Conservation (phyloP, 1,140 invertebrate species). For the Neodiprion lecontei region DNA sequence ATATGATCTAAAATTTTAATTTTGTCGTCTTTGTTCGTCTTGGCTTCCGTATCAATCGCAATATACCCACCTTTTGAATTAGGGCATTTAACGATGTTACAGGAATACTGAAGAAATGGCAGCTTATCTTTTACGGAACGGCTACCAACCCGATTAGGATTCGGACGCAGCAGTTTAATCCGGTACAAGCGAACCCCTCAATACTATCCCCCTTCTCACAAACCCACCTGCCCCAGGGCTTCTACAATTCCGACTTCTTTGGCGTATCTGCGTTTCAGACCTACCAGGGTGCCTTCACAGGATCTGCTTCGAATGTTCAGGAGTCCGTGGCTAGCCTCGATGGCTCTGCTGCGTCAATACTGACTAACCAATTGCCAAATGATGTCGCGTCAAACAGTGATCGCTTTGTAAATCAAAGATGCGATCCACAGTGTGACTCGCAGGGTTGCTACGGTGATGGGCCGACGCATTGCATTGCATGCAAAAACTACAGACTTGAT, state of each 20-base stretch:
- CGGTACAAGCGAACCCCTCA: slow-evolving; percentile 62
- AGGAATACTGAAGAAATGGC: slow-evolving; percentile 88
- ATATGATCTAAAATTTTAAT: background rate
- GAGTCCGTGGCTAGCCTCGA: slow-evolving; percentile 73
- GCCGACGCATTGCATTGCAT: slow-evolving; percentile 80
- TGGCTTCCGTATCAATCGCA: background rate
- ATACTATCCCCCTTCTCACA: slow-evolving; percentile 53
- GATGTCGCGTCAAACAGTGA: slow-evolving; percentile 36
- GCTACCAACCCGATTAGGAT: slow-evolving; percentile 80
- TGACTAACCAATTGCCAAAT: slow-evolving; percentile 52
- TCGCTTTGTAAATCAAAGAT: slow-evolving; percentile 74
- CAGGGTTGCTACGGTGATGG: slow-evolving; percentile 84
- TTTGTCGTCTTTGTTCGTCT: background rate
- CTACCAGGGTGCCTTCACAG: slow-evolving; percentile 74
- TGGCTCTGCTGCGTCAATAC: slow-evolving; percentile 60
- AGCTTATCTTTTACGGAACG: slow-evolving; percentile 92
- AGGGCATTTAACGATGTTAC: slow-evolving; percentile 28
- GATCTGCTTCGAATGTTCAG: slow-evolving; percentile 73
- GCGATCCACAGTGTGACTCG: slow-evolving; percentile 82
- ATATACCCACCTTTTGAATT: background rate
- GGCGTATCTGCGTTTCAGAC: slow-evolving; percentile 69
- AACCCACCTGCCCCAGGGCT: slow-evolving; percentile 23
- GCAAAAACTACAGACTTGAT: slow-evolving; percentile 79
- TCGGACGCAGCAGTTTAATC: slow-evolving; percentile 56
- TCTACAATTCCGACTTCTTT: slow-evolving; percentile 56